Conservation (phyloP, 2,797 vertebrate genomes). For the Hyperoplus lanceolatus region DNA sequence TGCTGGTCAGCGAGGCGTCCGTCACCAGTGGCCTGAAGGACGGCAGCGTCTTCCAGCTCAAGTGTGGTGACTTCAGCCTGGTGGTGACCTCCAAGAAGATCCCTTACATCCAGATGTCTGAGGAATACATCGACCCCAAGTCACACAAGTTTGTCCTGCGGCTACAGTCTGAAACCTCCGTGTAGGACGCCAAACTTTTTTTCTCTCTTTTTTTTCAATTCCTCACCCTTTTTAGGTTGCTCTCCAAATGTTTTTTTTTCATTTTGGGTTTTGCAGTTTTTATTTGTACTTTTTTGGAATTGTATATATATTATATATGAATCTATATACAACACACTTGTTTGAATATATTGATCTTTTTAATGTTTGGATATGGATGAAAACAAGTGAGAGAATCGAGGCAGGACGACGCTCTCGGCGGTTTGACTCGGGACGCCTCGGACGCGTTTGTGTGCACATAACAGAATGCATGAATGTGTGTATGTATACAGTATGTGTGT, state of each 20-base stretch:
- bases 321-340: slow-evolving; percentile 71
- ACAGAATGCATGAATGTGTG: slow-evolving; percentile 6
- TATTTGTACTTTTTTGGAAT: slow-evolving; percentile 55
- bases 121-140: slow-evolving; percentile 98
- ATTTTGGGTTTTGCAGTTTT: slow-evolving; percentile 74
- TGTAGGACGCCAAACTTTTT: slow-evolving; percentile 75
- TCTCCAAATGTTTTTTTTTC: slow-evolving; percentile 56
- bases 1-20: slow-evolving; percentile 93
- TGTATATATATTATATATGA: slow-evolving; percentile 77
- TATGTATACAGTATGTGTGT: neutral
- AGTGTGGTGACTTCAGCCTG: slow-evolving; percentile 93
- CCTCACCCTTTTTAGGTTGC: slow-evolving; percentile 41
- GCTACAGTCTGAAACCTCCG: slow-evolving; percentile 97
- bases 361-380: slow-evolving; percentile 49
- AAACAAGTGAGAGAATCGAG: slow-evolving; percentile 38
- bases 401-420: slow-evolving; percentile 25
- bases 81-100: slow-evolving; percentile 92
- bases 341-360: slow-evolving; percentile 74
- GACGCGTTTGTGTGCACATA: slow-evolving; percentile 32
- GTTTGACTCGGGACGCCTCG: slow-evolving; percentile 2
- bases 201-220: slow-evolving; percentile 14
- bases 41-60: slow-evolving; percentile 91
- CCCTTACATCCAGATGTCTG: slow-evolving; percentile 93
- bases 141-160: slow-evolving; percentile 98
- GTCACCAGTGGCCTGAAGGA: slow-evolving; percentile 93